Evolutionary conservation across 2,113 vertebrate genomes (phyloP).

Genomic region (Zingel zingel): DNA sequence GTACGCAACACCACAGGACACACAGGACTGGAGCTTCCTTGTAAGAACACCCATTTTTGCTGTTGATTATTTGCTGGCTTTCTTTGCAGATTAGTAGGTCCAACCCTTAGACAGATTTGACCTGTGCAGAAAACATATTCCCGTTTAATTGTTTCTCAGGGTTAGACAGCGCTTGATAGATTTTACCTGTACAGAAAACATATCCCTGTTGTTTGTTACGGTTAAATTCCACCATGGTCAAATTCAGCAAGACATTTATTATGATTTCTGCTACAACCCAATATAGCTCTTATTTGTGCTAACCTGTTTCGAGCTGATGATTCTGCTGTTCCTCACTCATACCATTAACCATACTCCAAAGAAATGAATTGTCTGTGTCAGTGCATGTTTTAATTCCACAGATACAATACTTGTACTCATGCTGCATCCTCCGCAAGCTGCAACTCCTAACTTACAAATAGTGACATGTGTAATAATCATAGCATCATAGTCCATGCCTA

Average conservation of each 20-base stretch:
- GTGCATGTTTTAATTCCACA: constrained; percentile 62
- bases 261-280: not conserved
- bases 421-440: constrained; percentile 47
- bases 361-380: constrained; percentile 47
- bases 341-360: constrained; percentile 54
- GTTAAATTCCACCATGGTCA: not conserved
- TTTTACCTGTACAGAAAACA: constrained; percentile 1
- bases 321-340: constrained; percentile 63
- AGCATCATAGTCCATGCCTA: constrained; percentile 6
- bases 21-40: constrained; percentile 92
- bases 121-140: not conserved
- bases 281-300: constrained; percentile 36
- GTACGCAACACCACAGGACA: constrained; percentile 94
- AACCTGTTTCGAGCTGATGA: constrained; percentile 36
- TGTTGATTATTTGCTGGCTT: not conserved
- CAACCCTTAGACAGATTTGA: not conserved
- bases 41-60: constrained; percentile 84
- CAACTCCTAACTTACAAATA: constrained; percentile 39
- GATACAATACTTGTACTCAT: constrained; percentile 49
- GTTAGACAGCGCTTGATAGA: not conserved
- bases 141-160: constrained; percentile 19
- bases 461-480: constrained; percentile 21
- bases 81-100: constrained; percentile 19
- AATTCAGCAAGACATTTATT: not conserved
- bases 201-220: constrained; percentile 8